These are phyloP conservation scores for Acanthoscelides obtectus DNA, from an alignment of 2,888 invertebrate species.

Conservation along the genomic window DNA sequence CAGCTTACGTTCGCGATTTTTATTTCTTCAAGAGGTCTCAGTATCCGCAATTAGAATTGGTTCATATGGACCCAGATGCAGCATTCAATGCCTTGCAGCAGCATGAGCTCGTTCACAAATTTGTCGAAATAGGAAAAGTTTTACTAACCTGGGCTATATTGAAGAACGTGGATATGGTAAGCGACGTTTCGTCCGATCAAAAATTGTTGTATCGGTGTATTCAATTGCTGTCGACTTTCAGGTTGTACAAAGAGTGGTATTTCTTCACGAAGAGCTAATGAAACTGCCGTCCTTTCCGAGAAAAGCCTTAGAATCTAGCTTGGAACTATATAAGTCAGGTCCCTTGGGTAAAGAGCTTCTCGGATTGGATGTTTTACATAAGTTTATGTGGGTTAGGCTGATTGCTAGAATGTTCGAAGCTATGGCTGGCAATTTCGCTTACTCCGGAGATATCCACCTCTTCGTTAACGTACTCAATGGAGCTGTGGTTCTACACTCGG, in stretches of 20 bases:
- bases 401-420: conserved; percentile 96
- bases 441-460: conserved; percentile 93
- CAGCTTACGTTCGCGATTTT: conserved; percentile 91
- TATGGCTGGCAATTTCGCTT: conserved; percentile 96
- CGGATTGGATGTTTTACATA: conserved; percentile 91
- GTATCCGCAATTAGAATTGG: conserved; percentile 92
- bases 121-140: conserved; percentile 96
- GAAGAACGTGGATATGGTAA: conserved; percentile 86
- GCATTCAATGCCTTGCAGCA: conserved; percentile 87
- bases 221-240: conserved; percentile 35
- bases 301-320: conserved; percentile 94
- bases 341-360: conserved; percentile 73
- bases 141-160: conserved; percentile 86
- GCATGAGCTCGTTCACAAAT: conserved; percentile 88
- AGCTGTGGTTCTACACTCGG: conserved; percentile 92
- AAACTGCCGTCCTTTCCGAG: conserved; percentile 97
- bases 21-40: conserved; percentile 76
- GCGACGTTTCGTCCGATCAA: conserved; percentile 12
- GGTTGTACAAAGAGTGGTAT: conserved; percentile 95
- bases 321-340: conserved; percentile 86
- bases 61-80: conserved; percentile 88
- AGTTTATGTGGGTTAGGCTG: conserved; percentile 97
- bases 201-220: neutral
- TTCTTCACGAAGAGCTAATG: conserved; percentile 97
- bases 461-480: conserved; percentile 98